phyloP scores from a whole-genome alignment of 1,140 invertebrate species.

The Ceratoteleas bidentatus region DNA sequence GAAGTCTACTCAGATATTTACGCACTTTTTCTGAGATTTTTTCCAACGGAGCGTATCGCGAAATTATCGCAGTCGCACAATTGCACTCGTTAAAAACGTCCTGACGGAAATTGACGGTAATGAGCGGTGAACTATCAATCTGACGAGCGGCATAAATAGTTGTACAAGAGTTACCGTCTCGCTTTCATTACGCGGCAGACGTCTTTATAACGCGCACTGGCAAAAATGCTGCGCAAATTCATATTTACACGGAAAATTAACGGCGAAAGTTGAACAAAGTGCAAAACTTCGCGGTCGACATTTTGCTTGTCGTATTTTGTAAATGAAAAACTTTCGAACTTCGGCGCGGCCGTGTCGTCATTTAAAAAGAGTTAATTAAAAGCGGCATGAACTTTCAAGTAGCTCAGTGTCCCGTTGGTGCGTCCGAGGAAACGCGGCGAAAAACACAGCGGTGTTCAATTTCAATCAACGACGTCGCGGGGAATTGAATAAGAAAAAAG shows the following conservation, averaged over 20 bases:
- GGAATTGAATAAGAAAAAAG: no score
- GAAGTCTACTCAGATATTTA: no score
- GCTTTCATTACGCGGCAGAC: constrained; percentile 14
- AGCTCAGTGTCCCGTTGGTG: constrained; percentile 7
- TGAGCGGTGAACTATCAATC: background rate
- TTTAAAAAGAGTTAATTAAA: constrained; percentile 58
- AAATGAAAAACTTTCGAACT: constrained; percentile 54
- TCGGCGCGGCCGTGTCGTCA: constrained; percentile 11
- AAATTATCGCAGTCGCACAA: background rate
- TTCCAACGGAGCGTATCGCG: background rate
- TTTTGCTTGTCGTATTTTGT: constrained; percentile 50
- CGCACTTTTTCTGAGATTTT: no score
- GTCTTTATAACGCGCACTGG: constrained; percentile 16
- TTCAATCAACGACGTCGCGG: no score
- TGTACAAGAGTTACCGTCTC: constrained; percentile 13
- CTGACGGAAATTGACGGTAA: background rate
- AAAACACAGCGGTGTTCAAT: background rate
- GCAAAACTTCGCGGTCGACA: constrained; percentile 38
- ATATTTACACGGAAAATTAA: constrained; percentile 53
- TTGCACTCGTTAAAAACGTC: background rate
- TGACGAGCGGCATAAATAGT: constrained; percentile 2
- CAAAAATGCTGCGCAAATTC: constrained; percentile 32
- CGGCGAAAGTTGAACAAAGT: constrained; percentile 45
- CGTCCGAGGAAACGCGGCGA: constrained; percentile 21
- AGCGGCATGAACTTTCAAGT: constrained; percentile 38